phyloP scores from a whole-genome alignment of 2,113 vertebrate genomes.

The Glaucomys volans region DNA sequence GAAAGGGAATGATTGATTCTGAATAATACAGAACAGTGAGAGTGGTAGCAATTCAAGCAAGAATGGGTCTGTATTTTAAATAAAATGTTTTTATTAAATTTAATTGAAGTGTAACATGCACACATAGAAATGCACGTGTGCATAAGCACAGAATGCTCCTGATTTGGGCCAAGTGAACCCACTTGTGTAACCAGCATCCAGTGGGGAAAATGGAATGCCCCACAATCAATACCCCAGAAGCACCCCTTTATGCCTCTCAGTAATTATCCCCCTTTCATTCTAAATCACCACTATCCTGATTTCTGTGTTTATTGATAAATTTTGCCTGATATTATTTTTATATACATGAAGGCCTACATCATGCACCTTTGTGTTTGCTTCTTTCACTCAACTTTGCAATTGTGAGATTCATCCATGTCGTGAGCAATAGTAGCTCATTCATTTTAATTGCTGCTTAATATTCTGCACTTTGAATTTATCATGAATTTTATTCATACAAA shows the following conservation, averaged over 20 bases:
- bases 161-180: not conserved
- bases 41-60: not conserved
- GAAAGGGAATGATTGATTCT: not conserved
- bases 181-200: not conserved
- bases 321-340: slow-evolving; percentile 34
- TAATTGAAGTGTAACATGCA: not conserved
- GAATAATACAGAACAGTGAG: not conserved
- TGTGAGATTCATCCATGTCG: not conserved
- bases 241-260: not conserved
- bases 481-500: not conserved
- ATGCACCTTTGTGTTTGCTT: not conserved
- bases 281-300: not conserved
- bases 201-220: not conserved
- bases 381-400: not conserved
- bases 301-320: not conserved
- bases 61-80: not conserved
- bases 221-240: not conserved
- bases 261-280: not conserved
- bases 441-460: not conserved
- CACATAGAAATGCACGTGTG: not conserved
- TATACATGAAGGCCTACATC: not conserved
- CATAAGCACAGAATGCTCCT: not conserved
- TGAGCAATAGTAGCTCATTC: not conserved
- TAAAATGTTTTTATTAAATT: not conserved
- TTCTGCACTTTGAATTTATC: not conserved